Conservation (phyloP, 2,113 vertebrate genomes). For the Pelmatolapia mariae region DNA sequence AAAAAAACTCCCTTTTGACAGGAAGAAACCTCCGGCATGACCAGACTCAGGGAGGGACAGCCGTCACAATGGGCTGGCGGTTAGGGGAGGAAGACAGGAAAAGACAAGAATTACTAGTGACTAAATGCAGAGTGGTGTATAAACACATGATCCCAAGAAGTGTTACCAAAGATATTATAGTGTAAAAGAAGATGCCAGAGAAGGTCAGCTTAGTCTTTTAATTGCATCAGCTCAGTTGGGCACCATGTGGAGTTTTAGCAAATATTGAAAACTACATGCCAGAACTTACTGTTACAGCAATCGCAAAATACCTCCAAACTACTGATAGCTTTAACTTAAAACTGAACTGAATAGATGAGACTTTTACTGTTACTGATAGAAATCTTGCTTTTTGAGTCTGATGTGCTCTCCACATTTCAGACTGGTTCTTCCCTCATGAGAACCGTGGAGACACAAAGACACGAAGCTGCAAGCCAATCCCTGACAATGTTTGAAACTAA, state of each 20-base stretch:
- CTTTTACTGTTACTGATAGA: neutral
- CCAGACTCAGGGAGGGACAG: neutral
- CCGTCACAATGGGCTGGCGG: neutral
- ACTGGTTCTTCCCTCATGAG: neutral
- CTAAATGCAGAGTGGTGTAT: neutral
- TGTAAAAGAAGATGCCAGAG: neutral
- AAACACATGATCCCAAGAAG: neutral
- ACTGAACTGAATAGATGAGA: neutral
- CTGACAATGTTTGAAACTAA: neutral
- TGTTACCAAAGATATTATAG: neutral
- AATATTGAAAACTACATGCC: neutral
- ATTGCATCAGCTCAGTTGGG: neutral
- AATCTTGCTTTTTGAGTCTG: neutral
- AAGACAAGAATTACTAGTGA: neutral
- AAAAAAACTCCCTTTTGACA: neutral
- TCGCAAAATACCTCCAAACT: neutral
- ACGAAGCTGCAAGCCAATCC: neutral
- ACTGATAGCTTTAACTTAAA: neutral
- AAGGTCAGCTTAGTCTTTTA: neutral
- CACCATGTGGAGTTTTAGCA: neutral
- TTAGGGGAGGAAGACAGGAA: neutral
- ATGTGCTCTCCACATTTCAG: neutral
- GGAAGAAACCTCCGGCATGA: neutral
- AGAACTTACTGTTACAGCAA: neutral
- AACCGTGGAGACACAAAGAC: neutral